phyloP scores from a whole-genome alignment of 2,888 invertebrate species.

The Eutolmus rufibarbis region DNA sequence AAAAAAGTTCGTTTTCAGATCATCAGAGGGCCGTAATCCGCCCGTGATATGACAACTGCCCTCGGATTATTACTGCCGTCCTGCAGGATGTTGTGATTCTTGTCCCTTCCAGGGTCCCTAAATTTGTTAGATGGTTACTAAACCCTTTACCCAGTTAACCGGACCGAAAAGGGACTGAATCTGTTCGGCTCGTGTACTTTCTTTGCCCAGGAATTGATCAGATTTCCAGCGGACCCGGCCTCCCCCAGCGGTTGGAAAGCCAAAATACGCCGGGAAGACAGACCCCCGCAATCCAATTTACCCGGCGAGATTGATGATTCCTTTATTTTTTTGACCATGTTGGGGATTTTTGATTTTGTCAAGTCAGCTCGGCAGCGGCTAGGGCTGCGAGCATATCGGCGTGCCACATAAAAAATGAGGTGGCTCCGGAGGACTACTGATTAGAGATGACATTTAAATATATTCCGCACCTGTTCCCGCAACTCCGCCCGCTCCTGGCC shows the following conservation, averaged over 20 bases:
- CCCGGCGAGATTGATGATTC: slow-evolving; percentile 36
- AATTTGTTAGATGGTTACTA: slow-evolving; percentile 5
- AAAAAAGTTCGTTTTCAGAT: slow-evolving; percentile 22
- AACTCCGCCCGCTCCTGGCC: not conserved
- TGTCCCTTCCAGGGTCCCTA: not conserved
- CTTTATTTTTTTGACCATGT: slow-evolving; percentile 31
- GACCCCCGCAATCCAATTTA: slow-evolving; percentile 6
- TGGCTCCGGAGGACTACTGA: slow-evolving; percentile 21
- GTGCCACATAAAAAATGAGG: slow-evolving; percentile 2
- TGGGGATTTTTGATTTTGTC: slow-evolving; percentile 38
- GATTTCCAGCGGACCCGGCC: not conserved
- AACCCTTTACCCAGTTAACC: slow-evolving; percentile 21
- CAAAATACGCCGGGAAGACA: not conserved
- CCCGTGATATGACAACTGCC: slow-evolving; percentile 22
- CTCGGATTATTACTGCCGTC: slow-evolving; percentile 18
- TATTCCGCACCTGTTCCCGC: slow-evolving; percentile 7
- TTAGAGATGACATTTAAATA: slow-evolving; percentile 39
- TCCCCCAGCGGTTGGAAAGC: not conserved
- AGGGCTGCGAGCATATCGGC: not conserved
- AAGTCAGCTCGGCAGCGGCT: slow-evolving; percentile 1
- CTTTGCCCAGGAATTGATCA: slow-evolving; percentile 1
- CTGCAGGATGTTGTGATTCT: slow-evolving; percentile 14
- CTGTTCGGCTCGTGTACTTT: slow-evolving; percentile 17
- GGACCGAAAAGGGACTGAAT: slow-evolving; percentile 24
- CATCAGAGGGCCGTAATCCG: slow-evolving; percentile 15